Evolutionary conservation across 2,113 vertebrate species (phyloP), one percentile per base, ranked within the genome.

Genomic region (Platysteira castanea): DNA sequence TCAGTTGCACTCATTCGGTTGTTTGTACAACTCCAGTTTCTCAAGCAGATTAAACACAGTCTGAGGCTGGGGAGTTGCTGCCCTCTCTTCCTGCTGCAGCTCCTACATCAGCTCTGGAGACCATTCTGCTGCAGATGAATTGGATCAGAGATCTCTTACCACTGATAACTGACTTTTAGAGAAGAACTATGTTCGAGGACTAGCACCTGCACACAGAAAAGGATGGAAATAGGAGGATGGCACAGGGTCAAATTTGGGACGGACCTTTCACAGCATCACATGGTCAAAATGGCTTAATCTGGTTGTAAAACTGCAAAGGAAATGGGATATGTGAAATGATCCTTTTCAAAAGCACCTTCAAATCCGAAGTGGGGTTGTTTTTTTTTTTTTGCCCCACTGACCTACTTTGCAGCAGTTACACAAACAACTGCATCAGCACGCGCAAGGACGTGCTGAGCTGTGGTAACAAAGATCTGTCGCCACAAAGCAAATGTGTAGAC

Each of bases 361-460:
- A 7, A 86, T 73, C 42, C 28, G 61, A n/a, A 53, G 53, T 6
- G n/a, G n/a, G n/a, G n/a, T n/a, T n/a, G n/a, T n/a, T n/a, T 13
- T n/a, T 30, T 63, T 35, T 64, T 64, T 78, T 76, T 41, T 16
- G 5, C 3, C 4, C 44, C 50, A 42, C 71, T 93, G 92, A 95
- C 94, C 96, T 95, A 93, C 80, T 96, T 95, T 89, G 64, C 50
- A 90, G 96, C 42, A 75, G 80, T 92, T 95, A 87, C 69, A 93
- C 89, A 97, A 96, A 96, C 94, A 97, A 84, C 86, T 60, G 91
- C 93, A 95, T 81, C 91, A 75, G 93, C 39, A 28, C 50, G 50
- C 0, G 9, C 41, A 67, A 84, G 71, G 56, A 90, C 10, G 0
- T 63, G 89, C 83, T 81, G 90, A 95, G 77, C 80, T 92, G 52